Percentiles rank a stretch among this genome's conserved stretches.
Conservation (phyloP, 2,113 vertebrate species). For the Melanotaenia duboulayi region DNA sequence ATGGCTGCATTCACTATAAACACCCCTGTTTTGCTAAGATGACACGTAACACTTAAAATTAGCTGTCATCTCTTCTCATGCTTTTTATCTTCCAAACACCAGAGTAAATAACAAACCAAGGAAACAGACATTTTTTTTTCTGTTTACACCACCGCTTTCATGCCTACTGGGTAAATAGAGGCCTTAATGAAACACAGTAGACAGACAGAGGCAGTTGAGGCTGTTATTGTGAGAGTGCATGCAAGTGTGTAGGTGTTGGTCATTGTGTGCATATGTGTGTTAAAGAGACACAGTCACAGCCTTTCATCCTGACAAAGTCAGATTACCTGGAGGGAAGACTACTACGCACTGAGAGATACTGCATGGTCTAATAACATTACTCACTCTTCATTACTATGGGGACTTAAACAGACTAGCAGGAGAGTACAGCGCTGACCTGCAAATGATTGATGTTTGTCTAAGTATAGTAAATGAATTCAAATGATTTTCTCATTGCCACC, state of each 20-base stretch:
- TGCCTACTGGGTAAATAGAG: constrained; percentile 45
- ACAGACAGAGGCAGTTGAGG: constrained; percentile 25
- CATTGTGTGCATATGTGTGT: constrained; percentile 32
- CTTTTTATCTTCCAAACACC: constrained; percentile 60
- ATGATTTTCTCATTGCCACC: constrained; percentile 14
- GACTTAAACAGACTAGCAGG: constrained; percentile 36
- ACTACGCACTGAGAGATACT: constrained; percentile 38
- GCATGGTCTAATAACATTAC: constrained; percentile 46
- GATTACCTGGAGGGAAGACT: constrained; percentile 52
- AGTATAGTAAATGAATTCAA: constrained; percentile 30
- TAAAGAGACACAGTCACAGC: constrained; percentile 26
- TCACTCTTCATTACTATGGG: constrained; percentile 38
- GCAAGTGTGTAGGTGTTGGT: constrained; percentile 39
- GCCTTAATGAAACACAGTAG: constrained; percentile 64
- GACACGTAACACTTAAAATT: constrained; percentile 61
- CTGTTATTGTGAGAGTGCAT: constrained; percentile 25
- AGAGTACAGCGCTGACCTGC: constrained; percentile 20
- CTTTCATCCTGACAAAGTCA: constrained; percentile 49
- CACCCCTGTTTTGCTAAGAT: constrained; percentile 55
- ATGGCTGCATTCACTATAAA: constrained; percentile 53
- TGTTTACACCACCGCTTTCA: constrained; percentile 44
- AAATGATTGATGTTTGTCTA: constrained; percentile 27
- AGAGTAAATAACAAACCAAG: constrained; percentile 55
- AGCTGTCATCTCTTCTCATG: constrained; percentile 56
- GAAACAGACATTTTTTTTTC: constrained; percentile 37